Evolutionary conservation across 1,140 invertebrate species (phyloP), one percentile per base, ranked within the genome.

Genomic region (Aricia agestis): DNA sequence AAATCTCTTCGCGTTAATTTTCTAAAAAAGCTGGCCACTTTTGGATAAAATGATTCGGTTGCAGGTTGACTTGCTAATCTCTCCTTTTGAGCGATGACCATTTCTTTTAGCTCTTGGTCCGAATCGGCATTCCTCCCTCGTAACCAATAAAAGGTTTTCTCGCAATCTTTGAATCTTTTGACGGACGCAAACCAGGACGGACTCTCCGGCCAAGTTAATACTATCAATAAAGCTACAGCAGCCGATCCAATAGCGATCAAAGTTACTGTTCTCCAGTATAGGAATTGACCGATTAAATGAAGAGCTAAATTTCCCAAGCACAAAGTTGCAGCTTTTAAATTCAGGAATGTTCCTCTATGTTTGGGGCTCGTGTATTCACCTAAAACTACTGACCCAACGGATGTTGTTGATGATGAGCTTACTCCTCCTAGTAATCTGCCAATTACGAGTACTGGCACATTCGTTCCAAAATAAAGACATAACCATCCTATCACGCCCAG

Each of bases 1-100:
- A 88, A 88, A 41, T 85, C 83, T 66, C 69, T 82, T 57, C 72
- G 71, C 1, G 72, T 79, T 32, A 88, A 83, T 69, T 83, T 88
- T 32, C 74, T 76, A 2, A 81, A 74, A 59, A 86, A 80, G 0
- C 70, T 73, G 0, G 17, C 31, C 15, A 72, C 25, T 71, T 52
- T 66, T 58, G 13, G 71, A 18, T 25, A 74, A 15, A 13, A 41
- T 36, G 65, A 13, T 6, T 36, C 31, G 0, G 31, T 17, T 41
- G 5, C 1, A 2, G 69, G 66, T 32, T 11, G 36, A 31, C 42
- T 58, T 5, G 63, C 41, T 17, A 67, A 41, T 31, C 68, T 70
- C n/a, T 79, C 73, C 57, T 72, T 83, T 72, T 85, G 82, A 3
- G 80, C 73, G 70, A 67, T 67, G 7, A 84, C 72, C n/a, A 85